Evolutionary conservation across 2,113 vertebrate species (phyloP), one percentile per base, ranked within the genome.

Genomic region (Epinephelus cyanopodus): DNA sequence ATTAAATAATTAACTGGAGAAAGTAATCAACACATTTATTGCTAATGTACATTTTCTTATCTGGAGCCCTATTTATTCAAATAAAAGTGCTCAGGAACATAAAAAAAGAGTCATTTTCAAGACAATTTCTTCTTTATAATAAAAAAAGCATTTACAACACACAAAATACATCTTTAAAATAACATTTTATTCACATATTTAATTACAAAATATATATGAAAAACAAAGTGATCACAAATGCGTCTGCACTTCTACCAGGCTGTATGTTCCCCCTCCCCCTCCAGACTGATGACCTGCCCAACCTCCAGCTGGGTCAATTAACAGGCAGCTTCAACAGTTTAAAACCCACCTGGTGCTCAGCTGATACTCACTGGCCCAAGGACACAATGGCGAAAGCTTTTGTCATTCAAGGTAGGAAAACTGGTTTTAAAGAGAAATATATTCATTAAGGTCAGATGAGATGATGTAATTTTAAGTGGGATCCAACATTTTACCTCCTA

Each of bases 271-370:
- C 13, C 77, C 12, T 0, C 82, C 50, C 57, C 52, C 50, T 61
- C 52, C 25, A 21, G 1, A 58, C 67, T 89, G 62, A 90, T 90
- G 69, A 86, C 11, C 45, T 70, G 63, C 48, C 85, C 17, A 21
- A 27, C 10, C 50, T 39, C 37, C 92, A 93, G 89, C 87, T 93
- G 93, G 9, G 48, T 56, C 87, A 92, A 91, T 91, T 83, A 92
- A 39, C 84, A 54, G 67, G 39, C 69, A 78, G 57, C 75, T 48
- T 56, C 56, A 78, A 13, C 29, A 60, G 48, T 64, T 90, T 86
- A 87, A 92, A 89, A 82, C 8, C 62, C 79, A 87, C 37, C 72
- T 77, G 85, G 3, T 6, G 58, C 17, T 57, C 42, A 54, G 12
- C 5, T 18, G n/a, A 18, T 3, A 3, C 11, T 42, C 21, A 29